Base-by-base conservation (phyloP, 2,113 vertebrate genomes). In the Nerophis ophidion region DNA sequence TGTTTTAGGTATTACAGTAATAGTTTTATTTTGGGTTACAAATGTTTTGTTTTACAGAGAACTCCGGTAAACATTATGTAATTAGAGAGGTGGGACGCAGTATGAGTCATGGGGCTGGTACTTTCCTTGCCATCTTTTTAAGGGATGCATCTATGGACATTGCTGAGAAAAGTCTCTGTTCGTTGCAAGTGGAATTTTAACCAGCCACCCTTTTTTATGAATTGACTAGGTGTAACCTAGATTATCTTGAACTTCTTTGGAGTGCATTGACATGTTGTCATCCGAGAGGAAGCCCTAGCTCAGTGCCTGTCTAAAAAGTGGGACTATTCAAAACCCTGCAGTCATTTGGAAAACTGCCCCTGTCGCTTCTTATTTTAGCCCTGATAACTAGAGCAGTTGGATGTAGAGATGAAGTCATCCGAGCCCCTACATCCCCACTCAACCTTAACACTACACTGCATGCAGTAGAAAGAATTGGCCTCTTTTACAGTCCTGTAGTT, bases 371-470 rank as follows among this genome's bases (percentile, higher is more conserved):
- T 81, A 82, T 88, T 84, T 85, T 79, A 66, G 68, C 65, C 80
- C 38, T 59, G 58, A 51, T 64, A 88, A 83, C 74, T 86, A 72
- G 86, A 86, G 80, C 86, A 82, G 81, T 84, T 74, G 84, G 81
- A 66, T 17, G 64, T 44, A 74, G 60, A 67, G 60, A 83, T 82
- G 73, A 80, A 81, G 84, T 86, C 75, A 83, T 78, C 57, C 68
- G 83, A 85, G 26, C 78, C 81, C 10, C 40, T 11, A 11, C 77
- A 73, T 69, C 67, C 73, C 66, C 65, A 66, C 50, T 66, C 62
- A 72, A 63, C 68, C 66, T 49, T 71, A 56, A 72, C 76, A 72
- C 48, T 34, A 42, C 26, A 26, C 60, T 61, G 40, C 57, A 53
- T 61, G 58, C 57, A 57, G 45, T 60, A 56, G 46, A 62, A 53